A percentile compares a stretch with the other conserved stretches of the same genome.
Evolutionary conservation across 1,140 invertebrate genomes (phyloP).

Genomic region (Hylaeus volcanicus): DNA sequence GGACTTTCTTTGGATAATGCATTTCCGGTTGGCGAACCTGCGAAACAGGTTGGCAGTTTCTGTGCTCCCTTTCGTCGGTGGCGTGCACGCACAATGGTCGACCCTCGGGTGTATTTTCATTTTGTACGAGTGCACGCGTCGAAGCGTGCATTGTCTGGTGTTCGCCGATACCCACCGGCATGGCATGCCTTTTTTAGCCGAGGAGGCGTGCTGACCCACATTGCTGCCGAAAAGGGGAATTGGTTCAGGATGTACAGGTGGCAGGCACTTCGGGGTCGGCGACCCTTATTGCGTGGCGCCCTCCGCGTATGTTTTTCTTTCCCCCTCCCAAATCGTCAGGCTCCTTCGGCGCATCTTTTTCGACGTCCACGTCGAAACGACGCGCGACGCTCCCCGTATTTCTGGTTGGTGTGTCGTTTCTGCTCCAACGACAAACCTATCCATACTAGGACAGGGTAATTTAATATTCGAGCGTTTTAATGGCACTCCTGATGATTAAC

Average conservation of each 20-base stretch:
- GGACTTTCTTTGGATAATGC: too few relatives aligned
- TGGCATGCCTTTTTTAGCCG: constrained; percentile 27
- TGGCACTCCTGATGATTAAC: too few relatives aligned
- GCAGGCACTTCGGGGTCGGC: constrained; percentile 42
- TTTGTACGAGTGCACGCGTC: constrained; percentile 3
- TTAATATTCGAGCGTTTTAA: too few relatives aligned
- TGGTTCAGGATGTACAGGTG: constrained; percentile 56
- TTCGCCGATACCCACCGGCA: not conserved
- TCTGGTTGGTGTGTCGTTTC: too few relatives aligned
- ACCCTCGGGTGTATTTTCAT: not conserved
- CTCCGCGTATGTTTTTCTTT: constrained; percentile 49
- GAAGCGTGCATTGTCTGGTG: not conserved
- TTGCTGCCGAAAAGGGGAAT: constrained; percentile 47
- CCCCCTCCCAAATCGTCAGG: not conserved
- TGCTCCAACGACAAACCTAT: too few relatives aligned
- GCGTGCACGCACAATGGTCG: constrained; percentile 18
- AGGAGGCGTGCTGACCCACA: constrained; percentile 45
- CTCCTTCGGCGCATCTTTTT: not conserved
- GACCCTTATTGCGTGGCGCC: constrained; percentile 51
- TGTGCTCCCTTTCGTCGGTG: too few relatives aligned
- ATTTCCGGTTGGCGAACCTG: not conserved
- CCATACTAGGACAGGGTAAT: too few relatives aligned
- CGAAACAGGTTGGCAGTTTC: not conserved
- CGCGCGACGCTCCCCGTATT: too few relatives aligned
- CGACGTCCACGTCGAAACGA: not conserved